Evolutionary conservation across 2,797 vertebrate genomes (phyloP).

Genomic region (Adelosebastes latens): DNA sequence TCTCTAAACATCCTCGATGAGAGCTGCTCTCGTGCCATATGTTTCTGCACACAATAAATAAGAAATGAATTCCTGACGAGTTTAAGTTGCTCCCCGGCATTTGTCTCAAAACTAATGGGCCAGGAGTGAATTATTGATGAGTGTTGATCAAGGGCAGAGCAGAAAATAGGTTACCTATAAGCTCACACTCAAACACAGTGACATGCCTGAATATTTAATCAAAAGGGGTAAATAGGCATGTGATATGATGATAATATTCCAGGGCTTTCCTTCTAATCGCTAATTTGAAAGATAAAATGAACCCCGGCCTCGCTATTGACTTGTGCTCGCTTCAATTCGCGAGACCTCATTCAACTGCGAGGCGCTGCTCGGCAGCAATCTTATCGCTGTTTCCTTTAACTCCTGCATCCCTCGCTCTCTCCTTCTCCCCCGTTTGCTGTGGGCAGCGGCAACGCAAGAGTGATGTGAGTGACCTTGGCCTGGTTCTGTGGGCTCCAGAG

Average conservation of each 20-base stretch:
- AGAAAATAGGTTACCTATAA: constrained; percentile 70
- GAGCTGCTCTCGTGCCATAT: constrained; percentile 36
- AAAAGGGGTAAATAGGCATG: constrained; percentile 62
- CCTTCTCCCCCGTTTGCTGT: constrained; percentile 46
- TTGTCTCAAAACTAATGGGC: constrained; percentile 70
- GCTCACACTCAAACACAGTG: constrained; percentile 46
- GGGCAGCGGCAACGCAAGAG: constrained; percentile 52
- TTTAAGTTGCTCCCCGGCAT: constrained; percentile 61
- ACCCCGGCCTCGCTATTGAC: constrained; percentile 46
- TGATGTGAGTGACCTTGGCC: constrained; percentile 77
- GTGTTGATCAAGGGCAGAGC: constrained; percentile 72
- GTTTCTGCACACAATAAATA: constrained; percentile 48
- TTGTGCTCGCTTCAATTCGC: constrained; percentile 38
- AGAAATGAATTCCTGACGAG: constrained; percentile 63
- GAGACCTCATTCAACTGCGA: constrained; percentile 42
- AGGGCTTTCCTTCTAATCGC: constrained; percentile 34
- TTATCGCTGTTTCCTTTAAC: constrained; percentile 59
- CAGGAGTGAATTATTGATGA: constrained; percentile 77
- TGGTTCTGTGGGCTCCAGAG: constrained; percentile 67
- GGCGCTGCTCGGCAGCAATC: constrained; percentile 25
- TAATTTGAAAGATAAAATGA: constrained; percentile 66
- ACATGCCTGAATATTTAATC: constrained; percentile 71
- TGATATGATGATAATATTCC: constrained; percentile 53
- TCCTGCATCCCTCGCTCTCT: constrained; percentile 40
- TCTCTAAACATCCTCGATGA: constrained; percentile 26